Base-by-base conservation (phyloP, 2,888 invertebrate species). In the Blastobasis lacticolella region DNA sequence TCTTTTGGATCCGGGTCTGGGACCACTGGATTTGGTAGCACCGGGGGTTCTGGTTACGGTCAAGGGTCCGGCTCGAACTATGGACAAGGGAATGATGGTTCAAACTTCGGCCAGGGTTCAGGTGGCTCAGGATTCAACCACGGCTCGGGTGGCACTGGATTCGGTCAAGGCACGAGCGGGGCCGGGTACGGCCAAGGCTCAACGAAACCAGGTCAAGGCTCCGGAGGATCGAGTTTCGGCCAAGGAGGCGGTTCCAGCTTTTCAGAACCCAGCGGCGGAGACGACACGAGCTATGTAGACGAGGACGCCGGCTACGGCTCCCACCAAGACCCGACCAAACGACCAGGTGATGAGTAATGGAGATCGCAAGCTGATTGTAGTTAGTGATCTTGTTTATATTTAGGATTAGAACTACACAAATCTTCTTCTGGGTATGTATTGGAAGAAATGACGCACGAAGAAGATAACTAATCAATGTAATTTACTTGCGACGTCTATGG, bases 261-360 rank as follows among this genome's bases (percentile, higher is more conserved):
- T 44, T 36, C 37, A 7, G 8, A 46, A 4, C 37, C 46, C 8
- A 40, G 36, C n/a, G 49, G 49, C 38, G 48, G 43, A 37, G 74
- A 66, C 57, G 73, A 77, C 48, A 57, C 70, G 60, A 73, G 72
- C 59, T 78, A 74, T 69, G 73, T 73, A 46, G 83, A 79, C 55
- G 84, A 76, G 73, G 82, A 75, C 47, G 63, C 69, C 55, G 72
- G 70, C 71, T 80, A 73, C 57, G 78, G 74, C 63, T 45, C 49
- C 46, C 9, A 5, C 40, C 23, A 42, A 56, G 53, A 43, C 56
- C 56, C 2, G 10, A 49, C 55, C 10, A 77, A 80, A 78, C 84
- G 80, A 80, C 75, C 84, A 86, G 86, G 87, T 88, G 88, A 88
- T 78, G 74, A 81, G 82, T 85, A 73, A 78, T 74, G 73, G 78